Conservation (phyloP, 2,888 invertebrate species). For the Neocrepidodera transversa region DNA sequence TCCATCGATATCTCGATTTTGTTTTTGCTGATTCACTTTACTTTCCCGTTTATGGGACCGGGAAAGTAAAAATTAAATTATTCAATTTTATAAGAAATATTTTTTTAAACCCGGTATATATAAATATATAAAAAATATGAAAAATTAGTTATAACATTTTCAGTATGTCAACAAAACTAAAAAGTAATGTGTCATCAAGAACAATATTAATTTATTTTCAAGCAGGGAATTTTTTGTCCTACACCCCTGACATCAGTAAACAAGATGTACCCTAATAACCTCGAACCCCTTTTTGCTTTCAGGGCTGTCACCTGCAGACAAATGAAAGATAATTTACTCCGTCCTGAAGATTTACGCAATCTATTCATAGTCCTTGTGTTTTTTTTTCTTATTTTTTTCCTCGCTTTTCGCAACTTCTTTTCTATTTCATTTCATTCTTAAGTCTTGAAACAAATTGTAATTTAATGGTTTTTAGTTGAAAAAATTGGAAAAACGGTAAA, state of each 20-base stretch:
- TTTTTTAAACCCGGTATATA: too few relatives aligned
- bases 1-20: too few relatives aligned
- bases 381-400: background rate
- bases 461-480: background rate
- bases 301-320: slow-evolving; percentile 22
- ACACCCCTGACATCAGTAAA: slow-evolving; percentile 9
- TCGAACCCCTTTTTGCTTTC: slow-evolving; percentile 7
- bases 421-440: background rate
- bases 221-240: background rate
- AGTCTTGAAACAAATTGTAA: background rate
- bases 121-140: too few relatives aligned
- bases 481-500: too few relatives aligned
- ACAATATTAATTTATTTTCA: slow-evolving; percentile 7
- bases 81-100: too few relatives aligned
- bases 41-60: too few relatives aligned
- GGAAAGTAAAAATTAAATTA: too few relatives aligned
- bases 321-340: slow-evolving; percentile 25
- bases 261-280: slow-evolving; percentile 19
- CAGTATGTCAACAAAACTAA: slow-evolving; percentile 1
- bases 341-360: background rate
- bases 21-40: too few relatives aligned
- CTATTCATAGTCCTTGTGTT: slow-evolving; percentile 7
- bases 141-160: too few relatives aligned
- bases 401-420: background rate
- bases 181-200: slow-evolving; percentile 2